Evolutionary conservation across 2,797 vertebrate species (phyloP).

Genomic region (Trachops cirrhosus): DNA sequence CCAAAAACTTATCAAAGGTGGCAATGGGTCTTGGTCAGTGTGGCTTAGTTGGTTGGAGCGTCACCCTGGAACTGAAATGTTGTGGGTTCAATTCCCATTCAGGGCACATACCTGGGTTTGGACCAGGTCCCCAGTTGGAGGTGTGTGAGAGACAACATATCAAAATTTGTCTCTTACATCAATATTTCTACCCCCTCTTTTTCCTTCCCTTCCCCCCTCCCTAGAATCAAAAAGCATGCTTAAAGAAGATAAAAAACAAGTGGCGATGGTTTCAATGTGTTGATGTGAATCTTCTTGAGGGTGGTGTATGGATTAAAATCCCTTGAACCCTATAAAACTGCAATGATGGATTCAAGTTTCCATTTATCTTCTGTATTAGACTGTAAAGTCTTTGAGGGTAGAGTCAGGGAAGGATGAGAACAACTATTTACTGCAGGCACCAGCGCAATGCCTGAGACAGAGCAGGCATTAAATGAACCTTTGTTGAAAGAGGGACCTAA

Average conservation of each 20-base stretch:
- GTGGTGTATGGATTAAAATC: not conserved
- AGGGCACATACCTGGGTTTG: too few relatives aligned
- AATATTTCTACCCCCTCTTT: too few relatives aligned
- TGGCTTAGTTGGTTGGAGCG: too few relatives aligned
- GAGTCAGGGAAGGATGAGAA: not conserved
- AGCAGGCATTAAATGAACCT: not conserved
- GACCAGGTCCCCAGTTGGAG: too few relatives aligned
- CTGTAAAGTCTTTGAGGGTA: not conserved
- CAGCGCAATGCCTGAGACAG: not conserved
- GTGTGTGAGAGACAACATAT: too few relatives aligned
- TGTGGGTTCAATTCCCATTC: too few relatives aligned
- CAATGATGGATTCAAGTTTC: not conserved
- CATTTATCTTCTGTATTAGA: not conserved
- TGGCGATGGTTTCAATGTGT: not conserved
- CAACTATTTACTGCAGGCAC: not conserved
- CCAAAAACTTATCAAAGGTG: not conserved
- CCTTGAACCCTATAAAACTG: not conserved
- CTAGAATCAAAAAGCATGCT: too few relatives aligned
- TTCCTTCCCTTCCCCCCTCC: too few relatives aligned
- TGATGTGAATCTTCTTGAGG: not conserved
- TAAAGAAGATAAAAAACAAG: not conserved
- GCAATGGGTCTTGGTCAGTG: not conserved
- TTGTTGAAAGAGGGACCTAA: not conserved
- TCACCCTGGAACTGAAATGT: too few relatives aligned
- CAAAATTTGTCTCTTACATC: too few relatives aligned